Evolutionary conservation across 2,113 vertebrate genomes (phyloP).

Genomic region (Alosa alosa): DNA sequence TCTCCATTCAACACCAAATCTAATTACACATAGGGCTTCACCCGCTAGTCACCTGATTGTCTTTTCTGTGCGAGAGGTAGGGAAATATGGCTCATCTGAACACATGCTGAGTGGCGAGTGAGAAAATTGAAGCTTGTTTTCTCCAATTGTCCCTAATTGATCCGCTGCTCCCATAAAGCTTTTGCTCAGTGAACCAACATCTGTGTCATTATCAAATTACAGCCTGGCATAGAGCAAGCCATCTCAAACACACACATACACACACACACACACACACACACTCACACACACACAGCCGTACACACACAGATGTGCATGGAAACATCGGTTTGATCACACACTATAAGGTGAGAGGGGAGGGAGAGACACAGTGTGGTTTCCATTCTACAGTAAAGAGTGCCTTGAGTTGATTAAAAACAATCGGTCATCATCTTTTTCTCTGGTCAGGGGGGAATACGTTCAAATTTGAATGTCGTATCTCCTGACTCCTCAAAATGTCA

Average conservation of each 20-base stretch:
- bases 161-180: slow-evolving; percentile 12
- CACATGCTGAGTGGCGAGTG: slow-evolving; percentile 11
- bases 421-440: no score
- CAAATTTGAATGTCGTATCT: neutral
- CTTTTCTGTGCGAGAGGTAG: neutral
- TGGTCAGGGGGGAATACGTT: neutral
- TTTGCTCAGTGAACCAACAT: slow-evolving; percentile 19
- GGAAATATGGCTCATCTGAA: neutral
- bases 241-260: slow-evolving; percentile 20
- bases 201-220: slow-evolving; percentile 36
- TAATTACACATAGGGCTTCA: neutral
- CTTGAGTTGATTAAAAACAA: no score
- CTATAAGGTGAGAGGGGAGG: neutral
- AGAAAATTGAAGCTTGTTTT: slow-evolving; percentile 26
- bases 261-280: neutral
- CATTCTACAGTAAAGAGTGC: neutral
- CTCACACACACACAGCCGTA: neutral
- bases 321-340: neutral
- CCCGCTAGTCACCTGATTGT: neutral
- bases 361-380: neutral
- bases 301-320: neutral
- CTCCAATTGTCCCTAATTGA: slow-evolving; percentile 34
- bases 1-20: neutral
- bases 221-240: neutral
- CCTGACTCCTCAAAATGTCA: no score